Evolutionary conservation across 1,140 invertebrate species (phyloP).

Genomic region (Micrasema minimum): DNA sequence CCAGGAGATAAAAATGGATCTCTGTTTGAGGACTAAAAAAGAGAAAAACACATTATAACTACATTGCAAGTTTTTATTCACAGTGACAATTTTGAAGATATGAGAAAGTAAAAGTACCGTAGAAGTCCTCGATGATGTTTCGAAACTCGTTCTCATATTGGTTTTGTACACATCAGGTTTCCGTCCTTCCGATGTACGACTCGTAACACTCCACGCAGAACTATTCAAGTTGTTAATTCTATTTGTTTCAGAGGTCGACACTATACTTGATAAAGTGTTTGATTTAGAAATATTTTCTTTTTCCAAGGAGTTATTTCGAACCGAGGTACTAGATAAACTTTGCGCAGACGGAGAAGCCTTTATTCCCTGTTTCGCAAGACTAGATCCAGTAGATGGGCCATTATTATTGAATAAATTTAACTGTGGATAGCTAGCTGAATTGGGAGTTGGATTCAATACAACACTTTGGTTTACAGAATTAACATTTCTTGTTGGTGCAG

Average conservation of each 20-base stretch:
- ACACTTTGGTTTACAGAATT: slow-evolving; percentile 6
- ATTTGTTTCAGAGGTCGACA: neutral
- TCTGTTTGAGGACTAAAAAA: slow-evolving; percentile 14
- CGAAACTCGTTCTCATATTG: slow-evolving; percentile 7
- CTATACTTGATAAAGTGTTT: neutral
- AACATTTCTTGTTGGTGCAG: neutral
- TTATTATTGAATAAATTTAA: slow-evolving; percentile 37
- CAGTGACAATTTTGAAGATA: neutral
- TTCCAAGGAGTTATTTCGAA: neutral
- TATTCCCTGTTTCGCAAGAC: slow-evolving; percentile 14
- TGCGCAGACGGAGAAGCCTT: slow-evolving; percentile 33
- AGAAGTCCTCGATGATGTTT: slow-evolving; percentile 12
- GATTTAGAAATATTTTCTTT: slow-evolving; percentile 14
- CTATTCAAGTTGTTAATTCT: slow-evolving; percentile 1
- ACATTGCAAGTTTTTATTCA: neutral
- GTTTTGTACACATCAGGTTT: neutral
- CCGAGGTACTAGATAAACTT: slow-evolving; percentile 23
- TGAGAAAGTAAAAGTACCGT: slow-evolving; percentile 15
- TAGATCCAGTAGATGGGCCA: neutral
- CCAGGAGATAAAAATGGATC: slow-evolving; percentile 34
- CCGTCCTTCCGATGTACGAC: slow-evolving; percentile 10
- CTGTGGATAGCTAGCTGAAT: slow-evolving; percentile 41
- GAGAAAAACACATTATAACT: neutral
- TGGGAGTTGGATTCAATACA: neutral
- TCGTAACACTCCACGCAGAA: neutral